phyloP scores from a whole-genome alignment of 2,888 invertebrate species.

The Acanthococcus lagerstroemiae region DNA sequence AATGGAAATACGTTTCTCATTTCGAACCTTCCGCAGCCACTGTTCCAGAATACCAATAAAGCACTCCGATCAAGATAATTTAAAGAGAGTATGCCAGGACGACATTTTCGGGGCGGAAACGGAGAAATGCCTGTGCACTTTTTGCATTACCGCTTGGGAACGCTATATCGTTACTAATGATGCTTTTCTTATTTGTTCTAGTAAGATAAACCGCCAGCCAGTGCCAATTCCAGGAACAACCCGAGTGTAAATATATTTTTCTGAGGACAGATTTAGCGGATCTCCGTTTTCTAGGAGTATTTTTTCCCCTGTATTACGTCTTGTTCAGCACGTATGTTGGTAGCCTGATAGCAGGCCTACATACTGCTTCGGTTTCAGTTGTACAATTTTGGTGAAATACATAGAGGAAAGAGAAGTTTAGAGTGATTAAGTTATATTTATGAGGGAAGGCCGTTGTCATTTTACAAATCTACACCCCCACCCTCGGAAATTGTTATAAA shows the following conservation, averaged over 20 bases:
- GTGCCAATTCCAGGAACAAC: conserved; percentile 16
- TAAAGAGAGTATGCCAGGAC: conserved; percentile 16
- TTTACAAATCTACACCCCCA: no score
- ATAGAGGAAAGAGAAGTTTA: no score
- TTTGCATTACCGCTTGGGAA: conserved; percentile 24
- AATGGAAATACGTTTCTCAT: conserved; percentile 28
- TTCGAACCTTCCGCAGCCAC: conserved; percentile 16
- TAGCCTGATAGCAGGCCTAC: no score
- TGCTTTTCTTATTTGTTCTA: conserved; percentile 12
- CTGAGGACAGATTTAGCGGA: neutral
- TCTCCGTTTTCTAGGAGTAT: neutral
- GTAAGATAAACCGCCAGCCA: conserved; percentile 17
- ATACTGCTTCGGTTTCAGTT: no score
- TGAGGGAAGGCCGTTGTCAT: no score
- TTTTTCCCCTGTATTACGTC: no score
- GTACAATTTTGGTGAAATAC: no score
- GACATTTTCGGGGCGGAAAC: conserved; percentile 16
- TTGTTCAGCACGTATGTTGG: no score
- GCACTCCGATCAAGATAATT: conserved; percentile 24
- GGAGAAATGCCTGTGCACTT: conserved; percentile 22
- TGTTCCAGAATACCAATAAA: conserved; percentile 25
- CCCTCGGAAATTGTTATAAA: no score
- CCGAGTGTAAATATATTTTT: conserved; percentile 9
- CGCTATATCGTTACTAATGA: conserved; percentile 25
- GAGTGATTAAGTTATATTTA: no score